Base-by-base conservation (phyloP, 2,113 vertebrate genomes). In the Chloropsis hardwickii region DNA sequence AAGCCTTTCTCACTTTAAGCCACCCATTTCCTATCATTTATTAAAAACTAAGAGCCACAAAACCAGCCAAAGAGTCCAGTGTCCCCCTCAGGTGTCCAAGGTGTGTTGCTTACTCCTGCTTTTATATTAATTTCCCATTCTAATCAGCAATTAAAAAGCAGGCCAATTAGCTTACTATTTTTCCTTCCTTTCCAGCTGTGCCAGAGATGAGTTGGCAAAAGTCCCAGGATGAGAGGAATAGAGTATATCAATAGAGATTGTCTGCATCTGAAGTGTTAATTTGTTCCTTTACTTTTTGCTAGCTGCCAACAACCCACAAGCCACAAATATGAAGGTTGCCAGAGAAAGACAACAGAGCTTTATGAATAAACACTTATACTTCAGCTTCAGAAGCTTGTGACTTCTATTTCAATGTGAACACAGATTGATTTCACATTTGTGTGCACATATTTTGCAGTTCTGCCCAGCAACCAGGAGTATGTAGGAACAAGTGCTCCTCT, bases 141-240 rank as follows among this genome's bases (percentile, higher is more conserved):
- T 93, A 96, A 90, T 61, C 72, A 86, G 60, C 76, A 86, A 94
- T 84, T 90, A 78, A 83, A 92, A 90, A 84, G 25, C 44, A 84
- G 12, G 12, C 31, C 72, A 71, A 72, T 93, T 95, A 93, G n/a
- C 69, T 93, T 74, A 64, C n/a, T 90, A 53, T 74, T 94, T 86
- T 96, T 83, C 64, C 80, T 96, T 95, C 90, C 88, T 95, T 96
- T 93, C 96, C 90, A 90, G 60, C 77, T 1, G 40, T 78, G 86
- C 51, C 86, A 95, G 76, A 94, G 92, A 96, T 86, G 57, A 78
- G 21, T 53, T 97, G 94, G 94, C 86, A 57, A 48, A 73, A 74
- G 14, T 78, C 61, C 65, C 57, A 86, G 90, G 40, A 39, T 53
- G 28, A 86, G 77, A 93, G 40, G n/a, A 93, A 92, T 3, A 86